A percentile compares a stretch with the other conserved stretches of the same genome.
Conservation (phyloP, 2,888 invertebrate genomes). For the Mythimna loreyi region DNA sequence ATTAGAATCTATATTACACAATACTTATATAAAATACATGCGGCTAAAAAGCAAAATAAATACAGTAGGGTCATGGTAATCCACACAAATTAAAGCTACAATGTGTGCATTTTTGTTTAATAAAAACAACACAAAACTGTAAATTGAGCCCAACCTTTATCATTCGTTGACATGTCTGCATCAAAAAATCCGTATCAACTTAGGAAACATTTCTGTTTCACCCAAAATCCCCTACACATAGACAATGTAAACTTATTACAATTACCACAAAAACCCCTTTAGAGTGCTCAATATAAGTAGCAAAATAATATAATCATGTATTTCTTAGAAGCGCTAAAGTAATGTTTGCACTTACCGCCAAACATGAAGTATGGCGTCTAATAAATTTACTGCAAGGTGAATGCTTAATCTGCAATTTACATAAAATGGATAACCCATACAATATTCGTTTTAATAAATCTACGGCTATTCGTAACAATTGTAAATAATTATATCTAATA, state of each 20-base stretch:
- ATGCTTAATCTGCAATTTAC: slow-evolving; percentile 86
- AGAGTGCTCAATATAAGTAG: slow-evolving; percentile 55
- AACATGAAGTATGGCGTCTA: slow-evolving; percentile 82
- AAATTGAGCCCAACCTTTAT: slow-evolving; percentile 34
- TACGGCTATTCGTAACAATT: slow-evolving; percentile 14
- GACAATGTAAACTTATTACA: slow-evolving; percentile 23
- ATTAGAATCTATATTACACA: slow-evolving; percentile 19
- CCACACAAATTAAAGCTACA: slow-evolving; percentile 49
- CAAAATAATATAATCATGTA: slow-evolving; percentile 54
- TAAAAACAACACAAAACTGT: slow-evolving; percentile 17
- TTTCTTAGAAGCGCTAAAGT: slow-evolving; percentile 58
- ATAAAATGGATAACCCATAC: slow-evolving; percentile 56
- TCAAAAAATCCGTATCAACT: slow-evolving; percentile 11
- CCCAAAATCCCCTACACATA: slow-evolving; percentile 32
- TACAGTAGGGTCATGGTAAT: slow-evolving; percentile 76
- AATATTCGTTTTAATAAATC: slow-evolving; percentile 25
- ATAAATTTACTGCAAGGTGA: slow-evolving; percentile 87
- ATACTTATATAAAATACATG: slow-evolving; percentile 27
- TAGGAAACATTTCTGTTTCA: slow-evolving; percentile 5
- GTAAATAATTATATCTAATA: slow-evolving; percentile 15
- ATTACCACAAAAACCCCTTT: slow-evolving; percentile 45
- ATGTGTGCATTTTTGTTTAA: slow-evolving; percentile 35
- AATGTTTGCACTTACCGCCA: slow-evolving; percentile 86
- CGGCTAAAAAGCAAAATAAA: slow-evolving; percentile 59
- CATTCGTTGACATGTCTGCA: slow-evolving; percentile 24